A percentile compares a stretch with the other conserved stretches of the same genome.
phyloP scores from a whole-genome alignment of 2,113 vertebrate genomes.

The Ptilorrhoa leucosticta region DNA sequence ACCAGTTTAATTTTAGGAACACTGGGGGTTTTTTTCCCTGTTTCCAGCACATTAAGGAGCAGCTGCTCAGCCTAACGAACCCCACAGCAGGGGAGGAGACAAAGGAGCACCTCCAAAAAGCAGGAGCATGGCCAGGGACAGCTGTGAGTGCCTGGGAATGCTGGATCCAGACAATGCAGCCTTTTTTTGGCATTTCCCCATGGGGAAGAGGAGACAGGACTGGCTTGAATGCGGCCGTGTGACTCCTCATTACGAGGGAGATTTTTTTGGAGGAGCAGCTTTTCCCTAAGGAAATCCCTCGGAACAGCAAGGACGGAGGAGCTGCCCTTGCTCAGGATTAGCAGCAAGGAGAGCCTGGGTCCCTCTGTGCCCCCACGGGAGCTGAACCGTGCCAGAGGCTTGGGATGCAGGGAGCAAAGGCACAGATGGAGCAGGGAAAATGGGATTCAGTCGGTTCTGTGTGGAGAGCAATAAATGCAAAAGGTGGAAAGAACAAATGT shows the following conservation, averaged over 20 bases:
- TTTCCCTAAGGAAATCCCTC: neutral
- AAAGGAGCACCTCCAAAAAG: neutral
- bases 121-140: neutral
- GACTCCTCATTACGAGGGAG: neutral
- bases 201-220: neutral
- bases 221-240: neutral
- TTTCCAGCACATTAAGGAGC: neutral
- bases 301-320: neutral
- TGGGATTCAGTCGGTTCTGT: neutral
- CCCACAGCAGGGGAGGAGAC: neutral
- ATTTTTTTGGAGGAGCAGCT: neutral
- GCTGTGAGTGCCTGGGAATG: neutral
- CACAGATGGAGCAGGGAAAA: neutral
- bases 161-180: neutral
- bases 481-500: neutral
- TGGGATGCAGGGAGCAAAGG: neutral
- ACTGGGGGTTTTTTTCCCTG: fast-evolving
- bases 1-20: neutral
- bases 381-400: neutral
- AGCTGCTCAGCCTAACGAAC: slow-evolving; percentile 4
- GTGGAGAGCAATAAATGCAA: neutral
- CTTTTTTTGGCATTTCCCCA: neutral
- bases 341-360: neutral
- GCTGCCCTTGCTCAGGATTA: neutral
- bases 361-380: neutral